Conservation (phyloP, 2,113 vertebrate species). For the Anser cygnoides region DNA sequence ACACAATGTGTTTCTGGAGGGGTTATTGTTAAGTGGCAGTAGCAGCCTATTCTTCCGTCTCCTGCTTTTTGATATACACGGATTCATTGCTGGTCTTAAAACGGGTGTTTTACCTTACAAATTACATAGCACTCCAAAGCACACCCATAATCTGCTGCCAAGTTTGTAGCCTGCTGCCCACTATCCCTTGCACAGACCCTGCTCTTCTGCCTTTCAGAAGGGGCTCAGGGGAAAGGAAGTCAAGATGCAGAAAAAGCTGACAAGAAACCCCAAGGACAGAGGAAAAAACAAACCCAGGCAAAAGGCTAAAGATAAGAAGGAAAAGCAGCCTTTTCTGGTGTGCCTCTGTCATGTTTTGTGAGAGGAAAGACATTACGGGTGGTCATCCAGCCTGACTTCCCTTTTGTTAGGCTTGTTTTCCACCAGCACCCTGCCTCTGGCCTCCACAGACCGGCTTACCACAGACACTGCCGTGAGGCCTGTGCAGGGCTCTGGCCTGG, state of each 20-base stretch:
- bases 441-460: background rate
- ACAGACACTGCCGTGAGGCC: rapidly evolving
- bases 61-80: slow-evolving; percentile 2
- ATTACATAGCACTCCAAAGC: background rate
- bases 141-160: background rate
- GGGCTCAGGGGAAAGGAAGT: background rate
- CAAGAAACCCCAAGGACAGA: background rate
- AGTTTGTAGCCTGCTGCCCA: background rate
- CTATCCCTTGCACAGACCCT: background rate
- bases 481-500: background rate
- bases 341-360: background rate
- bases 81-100: background rate
- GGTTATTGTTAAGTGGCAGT: background rate
- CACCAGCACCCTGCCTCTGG: rapidly evolving
- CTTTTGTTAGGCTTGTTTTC: background rate
- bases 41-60: background rate
- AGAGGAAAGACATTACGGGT: background rate
- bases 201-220: background rate
- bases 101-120: background rate
- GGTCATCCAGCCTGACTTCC: background rate
- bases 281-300: background rate
- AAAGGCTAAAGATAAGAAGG: background rate
- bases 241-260: background rate
- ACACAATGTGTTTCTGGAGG: background rate
- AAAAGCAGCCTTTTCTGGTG: background rate